Conservation (phyloP, 2,113 vertebrate genomes). For the Neotoma lepida region DNA sequence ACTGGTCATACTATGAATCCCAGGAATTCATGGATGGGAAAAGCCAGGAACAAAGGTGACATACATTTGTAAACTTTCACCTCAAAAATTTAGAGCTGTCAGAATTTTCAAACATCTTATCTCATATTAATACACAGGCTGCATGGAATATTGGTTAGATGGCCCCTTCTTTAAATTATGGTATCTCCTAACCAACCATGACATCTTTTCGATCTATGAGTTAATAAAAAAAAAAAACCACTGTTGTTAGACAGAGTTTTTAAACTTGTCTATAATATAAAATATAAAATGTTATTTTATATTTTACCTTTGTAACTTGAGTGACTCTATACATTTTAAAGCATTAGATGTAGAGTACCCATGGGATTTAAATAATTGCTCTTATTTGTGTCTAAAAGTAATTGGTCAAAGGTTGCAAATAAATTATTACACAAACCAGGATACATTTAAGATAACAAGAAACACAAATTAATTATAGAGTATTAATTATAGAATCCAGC, state of each 20-base stretch:
- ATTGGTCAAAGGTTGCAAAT: neutral
- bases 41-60: neutral
- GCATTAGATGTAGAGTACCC: too few species aligned
- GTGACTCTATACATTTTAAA: neutral
- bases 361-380: neutral
- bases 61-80: neutral
- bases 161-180: neutral
- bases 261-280: too few species aligned
- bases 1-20: neutral
- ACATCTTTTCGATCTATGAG: neutral
- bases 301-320: neutral
- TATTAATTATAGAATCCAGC: too few species aligned
- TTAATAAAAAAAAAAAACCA: neutral
- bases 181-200: neutral
- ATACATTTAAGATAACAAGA: neutral
- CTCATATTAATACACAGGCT: neutral
- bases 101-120: conserved; percentile 13
- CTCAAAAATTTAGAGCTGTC: neutral
- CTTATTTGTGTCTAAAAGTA: too few species aligned
- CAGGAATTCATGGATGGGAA: neutral
- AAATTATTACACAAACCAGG: neutral
- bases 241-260: neutral
- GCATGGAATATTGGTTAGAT: neutral
- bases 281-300: neutral
- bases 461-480: too few species aligned